These are phyloP conservation scores for Poecilus cupreus DNA, from an alignment of 2,888 invertebrate genomes.

Conservation along the genomic window DNA sequence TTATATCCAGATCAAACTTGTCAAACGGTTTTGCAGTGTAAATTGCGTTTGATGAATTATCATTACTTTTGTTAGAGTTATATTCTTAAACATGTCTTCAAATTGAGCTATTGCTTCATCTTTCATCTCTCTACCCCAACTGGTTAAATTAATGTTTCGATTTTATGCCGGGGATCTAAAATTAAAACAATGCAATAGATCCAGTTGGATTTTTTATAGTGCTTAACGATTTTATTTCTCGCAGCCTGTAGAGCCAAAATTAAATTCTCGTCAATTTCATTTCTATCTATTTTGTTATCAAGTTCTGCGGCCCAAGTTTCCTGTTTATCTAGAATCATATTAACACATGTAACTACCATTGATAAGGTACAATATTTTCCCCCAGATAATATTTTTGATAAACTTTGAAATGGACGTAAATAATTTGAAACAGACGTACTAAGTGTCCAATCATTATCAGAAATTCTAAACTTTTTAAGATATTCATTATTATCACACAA, in stretches of 20 bases:
- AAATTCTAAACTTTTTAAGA: background rate
- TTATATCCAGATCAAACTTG: no score
- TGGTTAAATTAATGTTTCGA: no score
- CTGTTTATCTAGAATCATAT: constrained; percentile 63
- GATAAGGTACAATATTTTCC: constrained; percentile 63
- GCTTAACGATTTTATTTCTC: constrained; percentile 63
- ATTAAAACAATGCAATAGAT: constrained; percentile 63
- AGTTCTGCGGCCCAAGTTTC: constrained; percentile 59
- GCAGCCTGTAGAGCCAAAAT: constrained; percentile 62
- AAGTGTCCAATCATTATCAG: background rate
- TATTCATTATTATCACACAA: background rate
- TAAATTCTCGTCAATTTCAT: constrained; percentile 61
- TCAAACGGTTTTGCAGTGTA: no score
- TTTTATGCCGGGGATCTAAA: constrained; percentile 64
- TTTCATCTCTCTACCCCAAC: no score
- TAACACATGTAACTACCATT: constrained; percentile 61
- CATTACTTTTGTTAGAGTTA: no score
- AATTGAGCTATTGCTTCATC: no score
- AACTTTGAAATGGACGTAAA: background rate
- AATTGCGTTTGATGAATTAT: no score
- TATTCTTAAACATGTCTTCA: no score
- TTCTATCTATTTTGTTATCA: constrained; percentile 60
- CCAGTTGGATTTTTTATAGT: constrained; percentile 64
- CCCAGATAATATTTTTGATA: constrained; percentile 14
- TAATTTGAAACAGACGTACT: background rate